These are phyloP conservation scores for Spodoptera exigua DNA, from an alignment of 2,888 invertebrate genomes.

Conservation along the genomic window DNA sequence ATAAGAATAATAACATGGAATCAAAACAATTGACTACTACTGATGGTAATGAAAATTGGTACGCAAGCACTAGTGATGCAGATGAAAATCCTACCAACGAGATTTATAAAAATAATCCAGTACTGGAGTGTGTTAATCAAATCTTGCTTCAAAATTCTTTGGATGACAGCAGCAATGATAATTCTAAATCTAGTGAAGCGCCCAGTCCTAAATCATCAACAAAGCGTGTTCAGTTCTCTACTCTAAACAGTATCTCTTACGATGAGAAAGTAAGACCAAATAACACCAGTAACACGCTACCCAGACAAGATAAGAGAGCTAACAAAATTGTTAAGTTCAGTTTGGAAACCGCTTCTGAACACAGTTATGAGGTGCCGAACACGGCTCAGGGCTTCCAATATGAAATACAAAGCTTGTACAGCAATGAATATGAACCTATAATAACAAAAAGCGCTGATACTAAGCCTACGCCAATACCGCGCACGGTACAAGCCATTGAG, in stretches of 20 bases:
- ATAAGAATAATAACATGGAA: constrained; percentile 79
- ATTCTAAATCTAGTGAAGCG: constrained; percentile 84
- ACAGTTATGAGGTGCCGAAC: constrained; percentile 91
- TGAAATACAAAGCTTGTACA: constrained; percentile 91
- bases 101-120: constrained; percentile 94
- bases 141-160: constrained; percentile 93
- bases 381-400: constrained; percentile 87
- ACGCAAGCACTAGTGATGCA: constrained; percentile 93
- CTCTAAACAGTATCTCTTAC: constrained; percentile 90
- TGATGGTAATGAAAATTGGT: constrained; percentile 93
- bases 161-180: constrained; percentile 88
- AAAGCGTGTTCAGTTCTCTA: constrained; percentile 91
- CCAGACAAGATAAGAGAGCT: constrained; percentile 82
- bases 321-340: constrained; percentile 88
- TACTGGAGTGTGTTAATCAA: constrained; percentile 95
- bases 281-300: constrained; percentile 76
- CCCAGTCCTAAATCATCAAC: constrained; percentile 85
- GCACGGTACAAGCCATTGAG: constrained; percentile 70
- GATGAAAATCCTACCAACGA: constrained; percentile 92
- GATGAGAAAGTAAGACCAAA: constrained; percentile 82
- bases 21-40: constrained; percentile 70
- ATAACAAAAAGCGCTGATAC: constrained; percentile 85
- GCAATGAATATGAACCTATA: constrained; percentile 93
- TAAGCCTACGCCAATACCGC: constrained; percentile 76
- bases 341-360: constrained; percentile 86